These are phyloP conservation scores for Rafetus swinhoei DNA, from an alignment of 2,113 vertebrate genomes.

Conservation along the genomic window DNA sequence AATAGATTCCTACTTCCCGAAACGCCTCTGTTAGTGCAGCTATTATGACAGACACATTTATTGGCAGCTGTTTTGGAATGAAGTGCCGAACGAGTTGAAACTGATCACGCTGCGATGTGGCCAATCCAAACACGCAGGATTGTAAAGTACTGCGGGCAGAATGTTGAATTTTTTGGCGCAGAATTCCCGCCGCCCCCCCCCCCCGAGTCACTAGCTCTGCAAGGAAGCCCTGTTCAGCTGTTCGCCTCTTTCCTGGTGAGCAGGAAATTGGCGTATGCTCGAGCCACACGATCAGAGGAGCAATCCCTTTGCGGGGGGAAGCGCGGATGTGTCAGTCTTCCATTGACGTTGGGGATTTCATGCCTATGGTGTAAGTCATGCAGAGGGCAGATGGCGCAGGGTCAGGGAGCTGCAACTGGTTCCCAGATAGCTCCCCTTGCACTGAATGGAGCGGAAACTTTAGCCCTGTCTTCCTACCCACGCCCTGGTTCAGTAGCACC, in stretches of 20 bases:
- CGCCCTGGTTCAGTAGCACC: no score
- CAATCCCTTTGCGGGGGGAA: accelerated
- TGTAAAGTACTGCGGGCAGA: background rate
- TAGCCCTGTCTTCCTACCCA: background rate
- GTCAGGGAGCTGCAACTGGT: background rate
- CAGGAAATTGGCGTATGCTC: background rate
- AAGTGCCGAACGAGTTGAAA: background rate
- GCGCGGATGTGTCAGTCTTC: background rate
- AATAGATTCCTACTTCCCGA: no score
- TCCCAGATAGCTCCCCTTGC: no score
- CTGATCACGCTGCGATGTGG: no score
- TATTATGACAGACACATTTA: no score
- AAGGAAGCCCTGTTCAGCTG: background rate
- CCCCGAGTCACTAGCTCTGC: background rate
- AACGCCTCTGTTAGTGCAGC: no score
- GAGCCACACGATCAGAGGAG: background rate
- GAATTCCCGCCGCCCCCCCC: background rate
- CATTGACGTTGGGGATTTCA: background rate
- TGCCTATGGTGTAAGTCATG: background rate
- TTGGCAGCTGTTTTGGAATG: background rate
- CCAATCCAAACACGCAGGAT: background rate
- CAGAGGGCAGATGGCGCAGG: background rate
- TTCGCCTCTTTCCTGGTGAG: background rate
- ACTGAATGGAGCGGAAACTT: background rate
- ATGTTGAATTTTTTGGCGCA: background rate